Percentiles rank a stretch among this genome's conserved stretches.
These are phyloP conservation scores for Sericinus montela DNA, from an alignment of 2,888 invertebrate genomes.

Conservation along the genomic window DNA sequence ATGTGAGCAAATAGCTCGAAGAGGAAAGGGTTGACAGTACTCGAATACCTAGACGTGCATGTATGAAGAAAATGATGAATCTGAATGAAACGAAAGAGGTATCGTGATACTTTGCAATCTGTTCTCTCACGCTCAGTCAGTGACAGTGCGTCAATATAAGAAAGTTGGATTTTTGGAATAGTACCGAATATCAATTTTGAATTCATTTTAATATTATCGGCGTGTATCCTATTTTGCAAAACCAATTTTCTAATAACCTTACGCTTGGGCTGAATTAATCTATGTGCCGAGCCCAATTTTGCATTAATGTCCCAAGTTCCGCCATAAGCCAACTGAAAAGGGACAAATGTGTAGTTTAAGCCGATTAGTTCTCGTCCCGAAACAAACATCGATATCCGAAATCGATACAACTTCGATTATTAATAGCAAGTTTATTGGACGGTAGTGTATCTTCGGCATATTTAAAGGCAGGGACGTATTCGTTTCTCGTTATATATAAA, in stretches of 20 bases:
- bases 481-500: not conserved
- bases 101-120: too few species aligned
- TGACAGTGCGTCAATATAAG: too few species aligned
- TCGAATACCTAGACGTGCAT: too few species aligned
- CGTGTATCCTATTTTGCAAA: not conserved
- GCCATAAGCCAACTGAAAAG: constrained; percentile 13
- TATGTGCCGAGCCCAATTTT: constrained; percentile 4
- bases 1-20: too few species aligned
- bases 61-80: too few species aligned
- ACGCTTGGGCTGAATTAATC: constrained; percentile 7
- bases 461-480: constrained; percentile 10
- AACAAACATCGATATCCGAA: constrained; percentile 19
- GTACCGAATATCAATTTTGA: too few species aligned
- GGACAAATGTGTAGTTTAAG: constrained; percentile 17
- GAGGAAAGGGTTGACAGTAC: too few species aligned
- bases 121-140: too few species aligned
- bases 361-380: constrained; percentile 16
- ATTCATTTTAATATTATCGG: too few species aligned
- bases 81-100: too few species aligned
- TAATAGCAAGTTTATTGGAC: constrained; percentile 10
- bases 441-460: not conserved
- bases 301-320: constrained; percentile 15
- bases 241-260: constrained; percentile 5
- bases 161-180: too few species aligned
- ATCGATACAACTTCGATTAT: constrained; percentile 20